These are phyloP conservation scores for Stichodactyla mertensii DNA, from an alignment of 64 coral and sea anemone species.

Conservation along the genomic window DNA sequence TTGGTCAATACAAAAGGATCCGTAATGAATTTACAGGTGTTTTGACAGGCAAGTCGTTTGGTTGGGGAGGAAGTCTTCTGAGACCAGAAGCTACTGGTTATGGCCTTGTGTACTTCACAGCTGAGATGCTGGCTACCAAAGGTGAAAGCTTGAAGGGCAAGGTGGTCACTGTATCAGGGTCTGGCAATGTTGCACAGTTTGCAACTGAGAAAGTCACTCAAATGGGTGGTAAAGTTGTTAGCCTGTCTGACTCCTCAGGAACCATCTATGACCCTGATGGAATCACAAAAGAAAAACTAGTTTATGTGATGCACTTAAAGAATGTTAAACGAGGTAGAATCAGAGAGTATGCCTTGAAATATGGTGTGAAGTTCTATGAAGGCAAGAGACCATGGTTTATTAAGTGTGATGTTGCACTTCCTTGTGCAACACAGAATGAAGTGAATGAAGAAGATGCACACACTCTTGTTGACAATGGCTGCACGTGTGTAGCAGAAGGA, in stretches of 20 bases:
- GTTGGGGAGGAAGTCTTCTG: slow-evolving; percentile 76
- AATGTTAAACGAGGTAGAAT: slow-evolving; percentile 83
- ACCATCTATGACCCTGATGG: slow-evolving; percentile 73
- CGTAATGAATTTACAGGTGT: slow-evolving; percentile 90
- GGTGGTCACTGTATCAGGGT: slow-evolving; percentile 67
- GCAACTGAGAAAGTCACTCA: slow-evolving; percentile 73
- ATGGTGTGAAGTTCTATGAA: slow-evolving; percentile 60
- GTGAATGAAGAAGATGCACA: slow-evolving; percentile 65
- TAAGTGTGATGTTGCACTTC: slow-evolving; percentile 74
- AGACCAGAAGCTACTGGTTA: slow-evolving; percentile 89
- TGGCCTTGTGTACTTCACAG: slow-evolving; percentile 86
- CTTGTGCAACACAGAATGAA: slow-evolving; percentile 91
- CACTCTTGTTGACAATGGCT: slow-evolving; percentile 69
- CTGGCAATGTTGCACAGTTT: slow-evolving; percentile 87
- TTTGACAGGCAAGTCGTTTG: slow-evolving; percentile 63
- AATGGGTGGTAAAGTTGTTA: slow-evolving; percentile 77
- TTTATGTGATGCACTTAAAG: slow-evolving; percentile 65
- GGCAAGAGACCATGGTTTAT: slow-evolving; percentile 78
- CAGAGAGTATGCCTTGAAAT: slow-evolving; percentile 64
- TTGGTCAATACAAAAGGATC: slow-evolving; percentile 92
- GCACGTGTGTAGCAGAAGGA: slow-evolving; percentile 70
- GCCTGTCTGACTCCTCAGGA: slow-evolving; percentile 77
- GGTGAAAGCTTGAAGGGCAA: slow-evolving; percentile 78
- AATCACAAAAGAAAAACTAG: slow-evolving; percentile 76
- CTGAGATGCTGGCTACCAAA: slow-evolving; percentile 79